Percentiles rank a stretch among this genome's conserved stretches.
Conservation (phyloP, 2,113 vertebrate species). For the Platichthys flesus region DNA sequence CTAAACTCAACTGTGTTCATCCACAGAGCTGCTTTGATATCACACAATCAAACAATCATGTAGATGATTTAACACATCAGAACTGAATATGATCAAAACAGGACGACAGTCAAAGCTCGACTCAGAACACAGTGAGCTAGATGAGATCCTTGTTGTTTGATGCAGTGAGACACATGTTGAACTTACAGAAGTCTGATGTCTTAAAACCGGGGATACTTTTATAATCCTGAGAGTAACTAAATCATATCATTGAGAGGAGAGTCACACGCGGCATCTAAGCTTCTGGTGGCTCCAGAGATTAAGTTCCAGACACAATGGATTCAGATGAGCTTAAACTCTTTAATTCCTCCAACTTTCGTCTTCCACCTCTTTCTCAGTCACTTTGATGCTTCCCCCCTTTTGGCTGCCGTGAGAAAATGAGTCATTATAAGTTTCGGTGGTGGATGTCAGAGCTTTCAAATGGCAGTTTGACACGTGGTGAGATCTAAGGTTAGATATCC, state of each 20-base stretch:
- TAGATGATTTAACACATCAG: too few species aligned
- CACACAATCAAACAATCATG: background rate
- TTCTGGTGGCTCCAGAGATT: constrained; percentile 62
- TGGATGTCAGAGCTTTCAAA: constrained; percentile 52
- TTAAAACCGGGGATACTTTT: constrained; percentile 41
- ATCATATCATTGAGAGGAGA: constrained; percentile 65
- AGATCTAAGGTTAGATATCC: constrained; percentile 33
- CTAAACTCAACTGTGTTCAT: too few species aligned
- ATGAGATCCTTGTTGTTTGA: background rate
- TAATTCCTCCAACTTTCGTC: constrained; percentile 46
- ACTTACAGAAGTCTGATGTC: constrained; percentile 23
- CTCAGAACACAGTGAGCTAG: too few species aligned
- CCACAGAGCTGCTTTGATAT: background rate
- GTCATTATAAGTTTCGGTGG: constrained; percentile 41
- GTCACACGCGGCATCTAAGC: constrained; percentile 67
- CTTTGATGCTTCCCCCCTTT: constrained; percentile 56
- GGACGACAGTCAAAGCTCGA: too few species aligned
- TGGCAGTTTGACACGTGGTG: constrained; percentile 31
- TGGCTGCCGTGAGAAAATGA: constrained; percentile 57
- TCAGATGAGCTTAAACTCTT: constrained; percentile 68
- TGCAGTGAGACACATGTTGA: constrained; percentile 21
- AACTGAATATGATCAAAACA: too few species aligned
- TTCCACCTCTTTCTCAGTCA: constrained; percentile 37
- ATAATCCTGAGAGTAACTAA: constrained; percentile 55
- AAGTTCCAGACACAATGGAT: constrained; percentile 66